A percentile compares a stretch with the other conserved stretches of the same genome.
Conservation (phyloP, 2,888 invertebrate species). For the Bimastos eiseni region DNA sequence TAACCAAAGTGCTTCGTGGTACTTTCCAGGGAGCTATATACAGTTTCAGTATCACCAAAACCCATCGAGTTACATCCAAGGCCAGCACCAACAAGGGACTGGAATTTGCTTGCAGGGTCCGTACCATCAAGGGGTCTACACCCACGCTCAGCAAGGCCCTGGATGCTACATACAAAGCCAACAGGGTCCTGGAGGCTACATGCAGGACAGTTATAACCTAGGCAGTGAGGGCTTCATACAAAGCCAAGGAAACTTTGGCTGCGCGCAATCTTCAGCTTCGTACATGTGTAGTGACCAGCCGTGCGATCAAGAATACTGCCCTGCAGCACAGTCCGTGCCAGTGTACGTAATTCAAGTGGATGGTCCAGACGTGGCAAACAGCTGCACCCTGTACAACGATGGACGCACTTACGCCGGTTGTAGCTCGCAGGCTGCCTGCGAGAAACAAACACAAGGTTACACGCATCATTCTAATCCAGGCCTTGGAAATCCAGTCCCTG, state of each 20-base stretch:
- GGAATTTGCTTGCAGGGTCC: neutral
- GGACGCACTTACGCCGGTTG: neutral
- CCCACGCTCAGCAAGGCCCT: neutral
- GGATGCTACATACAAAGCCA: neutral
- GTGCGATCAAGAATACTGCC: neutral
- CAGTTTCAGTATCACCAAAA: conserved; percentile 21
- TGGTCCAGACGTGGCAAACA: neutral
- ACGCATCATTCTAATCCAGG: neutral
- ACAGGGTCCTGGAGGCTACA: neutral
- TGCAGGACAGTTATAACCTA: neutral
- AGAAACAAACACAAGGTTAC: neutral
- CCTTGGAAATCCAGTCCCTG: neutral
- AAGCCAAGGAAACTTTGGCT: neutral
- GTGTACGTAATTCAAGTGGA: neutral
- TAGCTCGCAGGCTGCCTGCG: neutral
- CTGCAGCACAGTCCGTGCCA: neutral
- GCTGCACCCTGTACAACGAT: neutral
- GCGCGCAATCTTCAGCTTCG: neutral
- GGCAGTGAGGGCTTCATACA: neutral
- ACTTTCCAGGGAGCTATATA: neutral
- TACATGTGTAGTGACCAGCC: conserved; percentile 7
- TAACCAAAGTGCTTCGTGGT: neutral
- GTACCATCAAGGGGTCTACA: neutral
- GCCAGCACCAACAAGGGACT: neutral
- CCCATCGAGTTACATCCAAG: neutral